Evolutionary conservation across 2,888 invertebrate species (phyloP).

Genomic region (Leptura quadrifasciata): DNA sequence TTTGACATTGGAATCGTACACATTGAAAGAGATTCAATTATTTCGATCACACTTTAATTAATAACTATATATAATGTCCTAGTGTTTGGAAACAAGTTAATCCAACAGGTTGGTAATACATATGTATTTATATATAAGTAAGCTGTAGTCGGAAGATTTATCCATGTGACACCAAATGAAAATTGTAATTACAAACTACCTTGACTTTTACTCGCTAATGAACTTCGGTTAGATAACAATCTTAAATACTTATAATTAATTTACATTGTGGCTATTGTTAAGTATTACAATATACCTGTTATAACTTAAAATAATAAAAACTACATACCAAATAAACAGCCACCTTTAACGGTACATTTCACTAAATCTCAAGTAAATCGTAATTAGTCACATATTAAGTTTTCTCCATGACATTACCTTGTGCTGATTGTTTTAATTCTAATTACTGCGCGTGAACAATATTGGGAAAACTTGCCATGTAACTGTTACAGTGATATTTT

Average conservation of each 20-base stretch:
- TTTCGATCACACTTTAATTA: no score
- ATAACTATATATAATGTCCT: no score
- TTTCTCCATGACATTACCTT: not conserved
- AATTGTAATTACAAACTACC: slow-evolving; percentile 11
- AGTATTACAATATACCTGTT: slow-evolving; percentile 20
- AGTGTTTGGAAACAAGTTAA: not conserved
- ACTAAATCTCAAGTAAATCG: not conserved
- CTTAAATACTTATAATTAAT: not conserved
- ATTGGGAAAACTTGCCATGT: not conserved
- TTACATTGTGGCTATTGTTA: slow-evolving; percentile 16
- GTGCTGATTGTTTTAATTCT: not conserved
- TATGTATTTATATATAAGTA: not conserved
- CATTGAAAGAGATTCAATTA: no score
- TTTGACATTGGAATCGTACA: no score
- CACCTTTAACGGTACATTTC: slow-evolving; percentile 20
- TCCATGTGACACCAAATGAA: not conserved
- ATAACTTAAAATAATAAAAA: slow-evolving; percentile 20
- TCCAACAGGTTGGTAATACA: not conserved
- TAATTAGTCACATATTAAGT: not conserved
- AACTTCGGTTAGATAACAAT: not conserved
- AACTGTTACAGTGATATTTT: not conserved
- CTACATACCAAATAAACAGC: slow-evolving; percentile 23
- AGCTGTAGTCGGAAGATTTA: not conserved
- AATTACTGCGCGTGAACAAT: not conserved
- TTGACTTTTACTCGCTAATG: slow-evolving; percentile 23